Percentiles rank a stretch among this genome's conserved stretches.
Conservation (phyloP, 2,888 invertebrate genomes). For the Drosophila neonasuta region DNA sequence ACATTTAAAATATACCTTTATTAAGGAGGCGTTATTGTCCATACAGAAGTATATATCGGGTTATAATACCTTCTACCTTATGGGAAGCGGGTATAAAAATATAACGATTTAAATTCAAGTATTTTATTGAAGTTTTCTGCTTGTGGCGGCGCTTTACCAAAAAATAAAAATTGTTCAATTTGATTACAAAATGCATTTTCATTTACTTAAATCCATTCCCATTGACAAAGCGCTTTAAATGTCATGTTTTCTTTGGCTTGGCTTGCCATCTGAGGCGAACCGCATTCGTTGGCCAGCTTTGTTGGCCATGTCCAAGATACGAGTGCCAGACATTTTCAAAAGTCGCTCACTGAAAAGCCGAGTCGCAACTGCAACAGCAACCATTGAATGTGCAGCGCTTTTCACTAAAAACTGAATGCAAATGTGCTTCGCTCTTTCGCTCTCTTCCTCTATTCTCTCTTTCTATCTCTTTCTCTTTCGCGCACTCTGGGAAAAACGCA, state of each 20-base stretch:
- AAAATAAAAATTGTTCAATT: conserved; percentile 7
- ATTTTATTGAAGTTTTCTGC: not conserved
- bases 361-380: conserved; percentile 11
- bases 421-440: not conserved
- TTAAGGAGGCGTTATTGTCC: no score
- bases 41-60: no score
- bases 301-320: conserved; percentile 41
- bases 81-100: not conserved
- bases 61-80: no score
- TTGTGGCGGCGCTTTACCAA: not conserved
- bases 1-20: no score
- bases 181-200: conserved; percentile 18
- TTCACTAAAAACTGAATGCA: conserved; percentile 61
- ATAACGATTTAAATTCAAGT: not conserved
- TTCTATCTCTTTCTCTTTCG: not conserved
- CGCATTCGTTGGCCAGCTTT: conserved; percentile 51
- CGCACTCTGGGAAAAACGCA: not conserved
- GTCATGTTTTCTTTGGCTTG: conserved; percentile 11
- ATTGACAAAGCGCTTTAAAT: conserved; percentile 27
- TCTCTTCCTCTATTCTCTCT: not conserved
- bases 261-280: conserved; percentile 32
- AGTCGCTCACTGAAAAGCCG: conserved; percentile 35
- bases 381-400: conserved; percentile 66
- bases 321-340: conserved; percentile 36
- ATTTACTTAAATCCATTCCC: conserved; percentile 8